phyloP scores from a whole-genome alignment of 2,797 vertebrate genomes.

The Poliocrania exsul region DNA sequence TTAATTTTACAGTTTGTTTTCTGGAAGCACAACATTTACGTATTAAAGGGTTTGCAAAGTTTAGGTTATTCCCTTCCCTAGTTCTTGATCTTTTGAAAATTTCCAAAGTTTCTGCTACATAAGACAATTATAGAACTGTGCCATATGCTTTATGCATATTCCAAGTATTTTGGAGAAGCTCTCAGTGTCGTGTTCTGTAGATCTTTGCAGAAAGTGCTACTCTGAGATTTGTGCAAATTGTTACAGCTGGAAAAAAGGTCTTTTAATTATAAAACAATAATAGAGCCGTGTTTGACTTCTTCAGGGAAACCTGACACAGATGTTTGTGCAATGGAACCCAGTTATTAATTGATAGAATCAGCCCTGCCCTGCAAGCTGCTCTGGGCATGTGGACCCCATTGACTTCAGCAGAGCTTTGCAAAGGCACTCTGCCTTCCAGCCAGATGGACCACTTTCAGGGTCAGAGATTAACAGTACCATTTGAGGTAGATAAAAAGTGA shows the following conservation, averaged over 20 bases:
- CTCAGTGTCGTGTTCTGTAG: not conserved
- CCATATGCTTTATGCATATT: slow-evolving; percentile 46
- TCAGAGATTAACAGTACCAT: not conserved
- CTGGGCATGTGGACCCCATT: not conserved
- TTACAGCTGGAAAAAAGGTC: not conserved
- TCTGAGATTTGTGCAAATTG: not conserved
- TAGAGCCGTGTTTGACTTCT: not conserved
- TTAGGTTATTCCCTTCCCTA: not conserved
- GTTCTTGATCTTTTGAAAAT: slow-evolving; percentile 23
- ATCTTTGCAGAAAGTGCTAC: not conserved
- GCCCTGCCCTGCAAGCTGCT: slow-evolving; percentile 3
- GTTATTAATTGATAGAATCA: slow-evolving; percentile 26
- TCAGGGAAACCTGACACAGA: slow-evolving; percentile 17
- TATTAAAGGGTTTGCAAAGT: not conserved
- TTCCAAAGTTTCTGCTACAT: not conserved
- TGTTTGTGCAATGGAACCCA: not conserved
- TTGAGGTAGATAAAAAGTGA: not conserved
- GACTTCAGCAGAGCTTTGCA: not conserved
- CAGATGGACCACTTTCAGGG: not conserved
- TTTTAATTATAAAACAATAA: slow-evolving; percentile 17
- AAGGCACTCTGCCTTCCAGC: not conserved
- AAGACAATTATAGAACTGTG: slow-evolving; percentile 13
- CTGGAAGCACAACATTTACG: not conserved
- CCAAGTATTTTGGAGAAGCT: not conserved
- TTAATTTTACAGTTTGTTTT: not conserved